Evolutionary conservation across 2,113 vertebrate species (phyloP).

Genomic region (Lathamus discolor): DNA sequence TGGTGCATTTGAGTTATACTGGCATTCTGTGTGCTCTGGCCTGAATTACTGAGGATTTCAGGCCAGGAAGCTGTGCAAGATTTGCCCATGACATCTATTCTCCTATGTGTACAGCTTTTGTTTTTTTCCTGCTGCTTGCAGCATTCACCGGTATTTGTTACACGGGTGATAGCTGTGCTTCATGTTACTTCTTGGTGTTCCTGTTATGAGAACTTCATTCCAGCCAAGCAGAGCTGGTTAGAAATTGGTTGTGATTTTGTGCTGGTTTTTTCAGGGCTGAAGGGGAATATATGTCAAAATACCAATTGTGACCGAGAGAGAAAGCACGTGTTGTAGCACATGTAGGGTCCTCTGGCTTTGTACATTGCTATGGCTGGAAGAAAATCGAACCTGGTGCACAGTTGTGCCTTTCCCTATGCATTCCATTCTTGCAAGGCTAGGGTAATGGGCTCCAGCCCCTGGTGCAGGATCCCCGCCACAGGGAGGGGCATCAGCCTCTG

Average conservation of each 20-base stretch:
- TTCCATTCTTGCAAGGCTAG: background rate
- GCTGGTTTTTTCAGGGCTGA: background rate
- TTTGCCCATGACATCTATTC: background rate
- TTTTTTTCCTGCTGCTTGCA: background rate
- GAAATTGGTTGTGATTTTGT: background rate
- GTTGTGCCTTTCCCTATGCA: background rate
- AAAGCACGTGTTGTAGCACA: fast-evolving
- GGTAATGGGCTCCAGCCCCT: fast-evolving
- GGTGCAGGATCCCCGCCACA: fast-evolving
- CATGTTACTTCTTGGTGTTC: background rate
- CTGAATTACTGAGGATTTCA: fast-evolving
- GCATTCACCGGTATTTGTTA: background rate
- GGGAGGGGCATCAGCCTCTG: too few relatives aligned
- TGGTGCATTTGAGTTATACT: background rate
- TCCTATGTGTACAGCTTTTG: background rate
- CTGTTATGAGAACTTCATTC: background rate
- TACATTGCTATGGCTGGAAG: background rate
- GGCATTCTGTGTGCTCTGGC: background rate
- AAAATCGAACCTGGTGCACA: fast-evolving
- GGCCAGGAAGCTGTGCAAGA: background rate
- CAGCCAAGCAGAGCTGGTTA: background rate
- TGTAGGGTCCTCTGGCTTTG: background rate
- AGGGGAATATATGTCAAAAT: background rate
- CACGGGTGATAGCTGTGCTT: background rate
- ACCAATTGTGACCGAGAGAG: background rate